Evolutionary conservation across 2,888 invertebrate genomes (phyloP).

Genomic region (Melipona beecheii): DNA sequence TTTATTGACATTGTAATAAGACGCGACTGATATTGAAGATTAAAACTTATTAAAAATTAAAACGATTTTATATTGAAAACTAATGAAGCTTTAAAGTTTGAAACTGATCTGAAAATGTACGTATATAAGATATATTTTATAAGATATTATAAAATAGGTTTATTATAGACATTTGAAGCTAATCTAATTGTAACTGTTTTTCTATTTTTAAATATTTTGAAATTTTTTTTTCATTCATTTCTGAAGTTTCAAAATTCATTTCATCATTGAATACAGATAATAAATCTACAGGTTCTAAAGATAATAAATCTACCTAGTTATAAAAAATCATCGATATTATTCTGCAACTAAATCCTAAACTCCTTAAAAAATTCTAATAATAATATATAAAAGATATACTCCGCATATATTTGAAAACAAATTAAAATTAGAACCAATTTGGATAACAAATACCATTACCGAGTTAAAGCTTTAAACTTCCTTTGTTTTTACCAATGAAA

Average conservation of each 20-base stretch:
- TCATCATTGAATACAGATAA: no score
- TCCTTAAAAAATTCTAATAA: background rate
- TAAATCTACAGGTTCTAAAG: no score
- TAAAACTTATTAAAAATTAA: no score
- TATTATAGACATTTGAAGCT: background rate
- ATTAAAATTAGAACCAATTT: background rate
- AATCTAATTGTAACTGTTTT: background rate
- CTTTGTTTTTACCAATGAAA: background rate
- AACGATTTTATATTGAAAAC: no score
- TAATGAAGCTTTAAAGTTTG: no score
- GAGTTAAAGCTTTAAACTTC: background rate
- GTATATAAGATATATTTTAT: background rate
- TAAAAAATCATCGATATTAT: background rate
- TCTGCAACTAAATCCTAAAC: background rate
- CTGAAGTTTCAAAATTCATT: no score
- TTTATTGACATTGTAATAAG: background rate
- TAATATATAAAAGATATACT: background rate
- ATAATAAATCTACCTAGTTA: background rate
- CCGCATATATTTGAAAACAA: background rate
- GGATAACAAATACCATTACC: background rate
- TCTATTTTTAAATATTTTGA: background rate
- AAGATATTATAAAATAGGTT: background rate
- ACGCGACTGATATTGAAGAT: background rate
- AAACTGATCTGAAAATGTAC: background rate
- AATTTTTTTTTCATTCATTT: background rate